Evolutionary conservation across 2,113 vertebrate species (phyloP).

Genomic region (Hydrochoerus hydrochaeris): DNA sequence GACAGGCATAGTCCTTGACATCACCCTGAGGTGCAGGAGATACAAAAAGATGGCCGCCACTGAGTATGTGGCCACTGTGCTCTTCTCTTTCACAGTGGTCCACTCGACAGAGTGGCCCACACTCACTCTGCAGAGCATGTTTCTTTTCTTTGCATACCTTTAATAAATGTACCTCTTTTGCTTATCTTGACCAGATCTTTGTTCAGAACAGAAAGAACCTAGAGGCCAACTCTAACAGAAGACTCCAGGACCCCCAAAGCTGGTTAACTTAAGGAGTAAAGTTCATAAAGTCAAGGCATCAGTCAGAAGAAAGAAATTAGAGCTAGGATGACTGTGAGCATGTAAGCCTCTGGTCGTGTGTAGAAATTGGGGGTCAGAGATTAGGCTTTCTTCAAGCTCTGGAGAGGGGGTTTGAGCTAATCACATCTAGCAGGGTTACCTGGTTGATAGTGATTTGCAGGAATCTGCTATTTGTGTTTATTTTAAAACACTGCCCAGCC

Average conservation of each 20-base stretch:
- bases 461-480: neutral
- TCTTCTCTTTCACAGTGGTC: neutral
- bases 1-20: neutral
- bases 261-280: neutral
- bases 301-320: neutral
- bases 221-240: neutral
- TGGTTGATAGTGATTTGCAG: neutral
- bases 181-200: neutral
- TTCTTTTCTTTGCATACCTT: neutral
- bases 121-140: neutral
- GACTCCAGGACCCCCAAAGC: neutral
- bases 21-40: neutral
- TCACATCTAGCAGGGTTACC: neutral
- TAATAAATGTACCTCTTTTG: neutral
- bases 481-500: neutral
- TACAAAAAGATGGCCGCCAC: neutral
- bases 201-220: neutral
- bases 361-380: neutral
- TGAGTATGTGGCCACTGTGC: neutral
- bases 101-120: neutral
- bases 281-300: constrained; percentile 28
- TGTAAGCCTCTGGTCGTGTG: neutral
- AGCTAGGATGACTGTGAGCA: neutral
- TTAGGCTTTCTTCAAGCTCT: neutral
- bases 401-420: neutral